Evolutionary conservation across 2,888 invertebrate species (phyloP).

Genomic region (Drosophila austrosaltans): DNA sequence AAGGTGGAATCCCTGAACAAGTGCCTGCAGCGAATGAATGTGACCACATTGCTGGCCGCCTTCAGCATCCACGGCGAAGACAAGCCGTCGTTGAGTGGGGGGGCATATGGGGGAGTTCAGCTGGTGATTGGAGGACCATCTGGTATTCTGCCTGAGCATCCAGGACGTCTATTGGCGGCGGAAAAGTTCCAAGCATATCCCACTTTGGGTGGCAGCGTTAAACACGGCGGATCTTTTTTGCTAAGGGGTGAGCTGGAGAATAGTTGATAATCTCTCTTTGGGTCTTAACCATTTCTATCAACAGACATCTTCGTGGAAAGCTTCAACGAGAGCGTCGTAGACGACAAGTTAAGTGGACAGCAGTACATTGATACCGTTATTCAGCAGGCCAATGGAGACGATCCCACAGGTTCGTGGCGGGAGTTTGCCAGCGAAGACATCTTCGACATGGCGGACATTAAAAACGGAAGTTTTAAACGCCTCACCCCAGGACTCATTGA

Average conservation of each 20-base stretch:
- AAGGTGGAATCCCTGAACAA: constrained; percentile 78
- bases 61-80: constrained; percentile 79
- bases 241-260: constrained; percentile 80
- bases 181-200: constrained; percentile 81
- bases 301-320: constrained; percentile 78
- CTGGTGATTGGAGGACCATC: constrained; percentile 82
- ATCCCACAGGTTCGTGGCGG: constrained; percentile 77
- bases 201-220: constrained; percentile 84
- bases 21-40: constrained; percentile 81
- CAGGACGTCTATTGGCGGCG: constrained; percentile 74
- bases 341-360: constrained; percentile 64
- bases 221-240: constrained; percentile 84
- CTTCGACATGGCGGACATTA: constrained; percentile 73
- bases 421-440: constrained; percentile 78
- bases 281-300: not conserved
- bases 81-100: constrained; percentile 55
- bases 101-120: constrained; percentile 79
- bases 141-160: constrained; percentile 80
- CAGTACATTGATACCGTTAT: constrained; percentile 80
- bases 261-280: not conserved
- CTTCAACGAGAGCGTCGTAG: constrained; percentile 80
- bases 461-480: constrained; percentile 83
- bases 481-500: constrained; percentile 84
- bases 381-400: constrained; percentile 79
- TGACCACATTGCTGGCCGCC: constrained; percentile 81